A percentile compares a stretch with the other conserved stretches of the same genome.
phyloP scores from a whole-genome alignment of 1,140 invertebrate genomes.

The Ericerus pela region DNA sequence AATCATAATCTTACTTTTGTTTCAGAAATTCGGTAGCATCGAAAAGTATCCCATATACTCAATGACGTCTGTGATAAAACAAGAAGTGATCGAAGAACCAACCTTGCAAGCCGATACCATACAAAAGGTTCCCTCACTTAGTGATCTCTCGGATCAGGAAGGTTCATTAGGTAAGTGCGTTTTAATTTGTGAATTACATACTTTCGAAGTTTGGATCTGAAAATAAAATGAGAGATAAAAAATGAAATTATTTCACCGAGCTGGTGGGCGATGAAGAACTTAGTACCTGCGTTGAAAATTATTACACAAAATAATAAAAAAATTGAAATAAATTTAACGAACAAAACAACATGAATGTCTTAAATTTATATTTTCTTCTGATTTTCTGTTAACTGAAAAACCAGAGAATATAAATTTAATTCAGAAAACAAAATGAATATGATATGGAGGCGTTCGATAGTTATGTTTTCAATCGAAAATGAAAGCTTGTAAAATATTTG shows the following conservation, averaged over 20 bases:
- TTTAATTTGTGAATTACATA: not conserved
- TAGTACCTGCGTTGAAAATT: too few relatives aligned
- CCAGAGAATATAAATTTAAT: too few relatives aligned
- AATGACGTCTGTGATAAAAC: conserved; percentile 7
- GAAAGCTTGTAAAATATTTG: too few relatives aligned
- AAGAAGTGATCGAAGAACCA: not conserved
- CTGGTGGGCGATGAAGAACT: not conserved
- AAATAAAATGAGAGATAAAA: not conserved
- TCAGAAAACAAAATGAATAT: too few relatives aligned
- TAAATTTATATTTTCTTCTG: too few relatives aligned
- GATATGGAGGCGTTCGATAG: too few relatives aligned
- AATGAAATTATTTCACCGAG: not conserved
- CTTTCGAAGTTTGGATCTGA: not conserved
- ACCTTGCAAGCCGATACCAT: not conserved
- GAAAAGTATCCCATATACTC: not conserved
- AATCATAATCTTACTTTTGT: too few relatives aligned
- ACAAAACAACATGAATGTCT: too few relatives aligned
- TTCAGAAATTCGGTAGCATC: not conserved
- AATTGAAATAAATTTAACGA: too few relatives aligned
- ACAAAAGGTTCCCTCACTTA: conserved; percentile 68
- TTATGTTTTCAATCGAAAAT: too few relatives aligned
- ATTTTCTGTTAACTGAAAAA: too few relatives aligned
- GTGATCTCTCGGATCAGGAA: conserved; percentile 66
- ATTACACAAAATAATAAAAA: too few relatives aligned
- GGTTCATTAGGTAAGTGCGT: conserved; percentile 59